Evolutionary conservation across 2,113 vertebrate species (phyloP).

Genomic region (Anser brachyrhynchus): DNA sequence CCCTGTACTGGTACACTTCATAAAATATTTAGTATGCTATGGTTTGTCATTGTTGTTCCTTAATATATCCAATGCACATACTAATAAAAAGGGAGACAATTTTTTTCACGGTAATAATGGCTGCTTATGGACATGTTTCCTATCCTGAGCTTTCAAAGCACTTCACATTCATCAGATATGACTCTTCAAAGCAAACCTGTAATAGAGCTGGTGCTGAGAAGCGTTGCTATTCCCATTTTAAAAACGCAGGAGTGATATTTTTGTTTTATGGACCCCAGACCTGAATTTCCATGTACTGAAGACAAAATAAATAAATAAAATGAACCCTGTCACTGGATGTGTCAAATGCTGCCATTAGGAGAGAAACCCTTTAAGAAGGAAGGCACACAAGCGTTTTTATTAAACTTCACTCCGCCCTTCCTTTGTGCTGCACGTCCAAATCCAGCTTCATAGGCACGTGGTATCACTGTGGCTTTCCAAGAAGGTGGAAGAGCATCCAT

Average conservation of each 20-base stretch:
- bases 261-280: neutral
- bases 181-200: rapidly evolving
- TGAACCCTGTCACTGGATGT: neutral
- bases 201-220: neutral
- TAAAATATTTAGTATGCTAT: neutral
- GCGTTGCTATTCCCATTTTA: neutral
- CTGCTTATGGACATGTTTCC: neutral
- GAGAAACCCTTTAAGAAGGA: neutral
- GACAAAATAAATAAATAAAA: neutral
- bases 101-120: neutral
- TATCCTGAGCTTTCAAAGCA: neutral
- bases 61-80: neutral
- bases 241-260: neutral
- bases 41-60: neutral
- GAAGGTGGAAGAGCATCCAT: neutral
- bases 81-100: neutral
- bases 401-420: neutral
- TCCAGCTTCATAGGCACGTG: neutral
- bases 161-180: rapidly evolving
- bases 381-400: neutral
- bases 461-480: neutral
- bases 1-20: neutral
- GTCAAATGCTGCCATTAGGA: neutral
- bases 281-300: neutral
- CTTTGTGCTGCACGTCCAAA: neutral